Conservation (phyloP, 2,888 invertebrate genomes). For the Drosophila engyochracea region DNA sequence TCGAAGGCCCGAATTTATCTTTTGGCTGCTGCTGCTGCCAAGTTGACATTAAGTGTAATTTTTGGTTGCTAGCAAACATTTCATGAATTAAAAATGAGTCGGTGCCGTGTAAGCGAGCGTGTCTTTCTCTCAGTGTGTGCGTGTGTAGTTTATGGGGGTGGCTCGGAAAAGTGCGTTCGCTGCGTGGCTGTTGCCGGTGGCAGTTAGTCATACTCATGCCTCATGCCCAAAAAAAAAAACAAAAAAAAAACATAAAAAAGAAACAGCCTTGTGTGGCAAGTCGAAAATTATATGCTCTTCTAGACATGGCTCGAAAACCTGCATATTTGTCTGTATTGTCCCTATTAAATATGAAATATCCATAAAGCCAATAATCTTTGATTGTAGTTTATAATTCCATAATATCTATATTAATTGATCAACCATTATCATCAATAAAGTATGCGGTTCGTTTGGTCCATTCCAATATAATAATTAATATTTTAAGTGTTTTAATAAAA, state of each 20-base stretch:
- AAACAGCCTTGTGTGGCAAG: background rate
- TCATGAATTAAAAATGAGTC: slow-evolving; percentile 79
- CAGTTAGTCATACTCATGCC: slow-evolving; percentile 72
- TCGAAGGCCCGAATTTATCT: slow-evolving; percentile 36
- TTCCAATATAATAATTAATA: background rate
- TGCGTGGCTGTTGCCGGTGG: slow-evolving; percentile 69
- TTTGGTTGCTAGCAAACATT: slow-evolving; percentile 74
- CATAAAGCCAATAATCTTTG: background rate
- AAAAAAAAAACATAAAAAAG: slow-evolving; percentile 24
- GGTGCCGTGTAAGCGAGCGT: slow-evolving; percentile 9
- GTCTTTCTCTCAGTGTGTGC: slow-evolving; percentile 10
- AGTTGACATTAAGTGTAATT: slow-evolving; percentile 78
- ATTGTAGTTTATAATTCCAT: background rate
- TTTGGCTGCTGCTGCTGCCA: slow-evolving; percentile 23
- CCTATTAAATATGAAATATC: background rate
- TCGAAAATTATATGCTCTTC: background rate
- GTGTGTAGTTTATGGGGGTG: slow-evolving; percentile 37
- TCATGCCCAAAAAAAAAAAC: slow-evolving; percentile 22
- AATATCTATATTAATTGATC: background rate
- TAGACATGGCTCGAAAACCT: too few relatives aligned
- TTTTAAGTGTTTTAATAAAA: background rate
- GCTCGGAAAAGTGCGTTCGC: slow-evolving; percentile 63
- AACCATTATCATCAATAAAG: background rate
- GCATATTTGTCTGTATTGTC: background rate
- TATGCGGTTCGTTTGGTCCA: background rate